phyloP scores from a whole-genome alignment of 2,797 vertebrate species.

The Oreortyx pictus region DNA sequence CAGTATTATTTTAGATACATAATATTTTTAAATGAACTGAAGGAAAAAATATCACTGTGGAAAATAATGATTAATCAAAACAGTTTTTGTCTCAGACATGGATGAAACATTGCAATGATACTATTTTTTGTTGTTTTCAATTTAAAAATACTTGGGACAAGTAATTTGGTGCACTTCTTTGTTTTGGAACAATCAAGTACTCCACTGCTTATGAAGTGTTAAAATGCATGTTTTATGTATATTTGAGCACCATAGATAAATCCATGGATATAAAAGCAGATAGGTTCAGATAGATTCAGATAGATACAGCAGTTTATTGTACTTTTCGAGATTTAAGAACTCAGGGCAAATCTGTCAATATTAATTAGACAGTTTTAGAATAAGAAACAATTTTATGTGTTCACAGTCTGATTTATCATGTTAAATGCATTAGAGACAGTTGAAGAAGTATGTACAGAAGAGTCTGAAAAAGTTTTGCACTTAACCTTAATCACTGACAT shows the following conservation, averaged over 20 bases:
- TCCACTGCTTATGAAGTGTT: neutral
- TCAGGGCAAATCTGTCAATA: neutral
- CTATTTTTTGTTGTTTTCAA: neutral
- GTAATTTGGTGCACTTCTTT: neutral
- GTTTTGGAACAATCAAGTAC: neutral
- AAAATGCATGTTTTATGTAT: neutral
- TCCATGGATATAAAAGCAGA: neutral
- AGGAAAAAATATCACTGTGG: neutral
- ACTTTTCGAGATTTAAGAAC: neutral
- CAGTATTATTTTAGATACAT: neutral
- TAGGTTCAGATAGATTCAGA: too few relatives aligned
- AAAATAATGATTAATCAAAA: neutral
- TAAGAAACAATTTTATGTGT: neutral
- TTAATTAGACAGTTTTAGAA: neutral
- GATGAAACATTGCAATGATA: neutral
- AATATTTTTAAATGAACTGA: neutral
- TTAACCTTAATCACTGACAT: neutral
- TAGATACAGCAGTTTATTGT: neutral
- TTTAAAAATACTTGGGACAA: neutral
- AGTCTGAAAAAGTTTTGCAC: neutral
- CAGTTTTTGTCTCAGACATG: neutral
- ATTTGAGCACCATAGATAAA: neutral
- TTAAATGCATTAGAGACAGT: fast-evolving
- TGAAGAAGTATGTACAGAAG: neutral
- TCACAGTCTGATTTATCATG: neutral